A percentile compares a stretch with the other conserved stretches of the same genome.
phyloP scores from a whole-genome alignment of 2,113 vertebrate species.

The Machaerirhynchus nigripectus region DNA sequence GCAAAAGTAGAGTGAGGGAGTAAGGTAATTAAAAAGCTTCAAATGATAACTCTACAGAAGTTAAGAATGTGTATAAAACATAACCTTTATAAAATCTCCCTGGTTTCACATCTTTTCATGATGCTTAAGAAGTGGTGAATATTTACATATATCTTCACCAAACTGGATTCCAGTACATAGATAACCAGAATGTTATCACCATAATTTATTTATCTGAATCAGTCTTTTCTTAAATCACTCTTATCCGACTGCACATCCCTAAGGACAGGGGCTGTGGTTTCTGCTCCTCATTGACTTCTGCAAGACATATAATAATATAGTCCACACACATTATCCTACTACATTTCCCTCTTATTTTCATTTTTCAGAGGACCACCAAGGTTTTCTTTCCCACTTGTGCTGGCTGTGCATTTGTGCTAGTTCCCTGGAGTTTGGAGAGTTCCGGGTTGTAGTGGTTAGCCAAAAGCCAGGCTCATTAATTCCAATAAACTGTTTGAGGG shows the following conservation, averaged over 20 bases:
- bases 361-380: neutral
- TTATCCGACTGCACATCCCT: neutral
- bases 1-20: neutral
- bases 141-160: neutral
- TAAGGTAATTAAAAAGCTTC: neutral
- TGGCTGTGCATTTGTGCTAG: neutral
- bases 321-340: neutral
- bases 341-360: neutral
- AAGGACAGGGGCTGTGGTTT: neutral
- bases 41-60: neutral
- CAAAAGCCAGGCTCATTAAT: neutral
- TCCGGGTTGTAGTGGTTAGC: neutral
- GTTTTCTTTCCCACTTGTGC: neutral
- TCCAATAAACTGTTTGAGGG: neutral
- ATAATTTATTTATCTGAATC: neutral
- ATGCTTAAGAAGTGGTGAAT: neutral
- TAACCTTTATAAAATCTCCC: neutral
- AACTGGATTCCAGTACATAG: neutral
- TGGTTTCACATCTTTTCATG: neutral
- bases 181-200: neutral
- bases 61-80: neutral
- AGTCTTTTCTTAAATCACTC: neutral
- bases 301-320: neutral
- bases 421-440: neutral
- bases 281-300: neutral